Evolutionary conservation across 2,797 vertebrate genomes (phyloP).

Genomic region (Enteromius unitaeniatus): DNA sequence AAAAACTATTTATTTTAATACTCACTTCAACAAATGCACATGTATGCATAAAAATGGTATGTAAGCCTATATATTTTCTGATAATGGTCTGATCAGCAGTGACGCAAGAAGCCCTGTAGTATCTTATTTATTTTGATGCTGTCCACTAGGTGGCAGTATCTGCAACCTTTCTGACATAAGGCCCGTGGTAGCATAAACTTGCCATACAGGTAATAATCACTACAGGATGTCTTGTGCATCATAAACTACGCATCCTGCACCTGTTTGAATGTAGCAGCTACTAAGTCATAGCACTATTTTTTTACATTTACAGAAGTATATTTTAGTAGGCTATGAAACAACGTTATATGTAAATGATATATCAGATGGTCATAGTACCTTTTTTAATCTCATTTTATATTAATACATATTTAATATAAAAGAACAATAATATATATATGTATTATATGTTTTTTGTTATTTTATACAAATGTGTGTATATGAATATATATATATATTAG

Average conservation of each 20-base stretch:
- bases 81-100: not conserved
- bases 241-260: not conserved
- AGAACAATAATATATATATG: no score
- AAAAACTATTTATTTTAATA: not conserved
- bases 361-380: not conserved
- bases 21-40: not conserved
- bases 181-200: not conserved
- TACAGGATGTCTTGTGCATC: not conserved
- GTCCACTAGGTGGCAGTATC: slow-evolving; percentile 21
- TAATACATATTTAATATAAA: no score
- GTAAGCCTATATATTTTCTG: not conserved
- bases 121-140: not conserved
- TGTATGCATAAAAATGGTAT: not conserved
- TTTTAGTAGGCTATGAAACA: not conserved
- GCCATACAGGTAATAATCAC: not conserved
- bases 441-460: no score
- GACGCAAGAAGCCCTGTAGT: not conserved
- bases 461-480: no score
- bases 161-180: not conserved
- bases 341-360: not conserved
- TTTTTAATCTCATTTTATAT: not conserved
- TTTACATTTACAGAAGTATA: not conserved
- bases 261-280: not conserved
- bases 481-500: no score
- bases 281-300: not conserved